phyloP scores from a whole-genome alignment of 2,888 invertebrate genomes.

The Acronicta psi region DNA sequence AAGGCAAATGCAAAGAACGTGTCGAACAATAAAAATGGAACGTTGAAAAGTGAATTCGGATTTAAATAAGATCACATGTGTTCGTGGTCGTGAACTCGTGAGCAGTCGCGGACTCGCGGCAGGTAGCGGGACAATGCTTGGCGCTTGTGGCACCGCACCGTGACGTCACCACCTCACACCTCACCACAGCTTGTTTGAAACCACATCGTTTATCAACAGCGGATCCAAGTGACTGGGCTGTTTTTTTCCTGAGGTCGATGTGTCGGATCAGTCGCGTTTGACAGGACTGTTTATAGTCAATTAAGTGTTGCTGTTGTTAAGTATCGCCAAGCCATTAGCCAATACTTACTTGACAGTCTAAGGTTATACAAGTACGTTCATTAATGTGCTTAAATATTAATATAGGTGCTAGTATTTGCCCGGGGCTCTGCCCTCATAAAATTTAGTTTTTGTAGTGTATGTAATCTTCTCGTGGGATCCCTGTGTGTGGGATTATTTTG shows the following conservation, averaged over 20 bases:
- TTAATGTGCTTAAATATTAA: not conserved
- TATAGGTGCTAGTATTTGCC: too few species aligned
- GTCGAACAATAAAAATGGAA: not conserved
- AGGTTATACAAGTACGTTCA: not conserved
- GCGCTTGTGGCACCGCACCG: too few species aligned
- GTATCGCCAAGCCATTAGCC: too few species aligned
- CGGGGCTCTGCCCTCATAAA: too few species aligned
- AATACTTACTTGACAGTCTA: too few species aligned
- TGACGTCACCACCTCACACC: conserved; percentile 29
- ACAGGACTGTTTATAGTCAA: not conserved
- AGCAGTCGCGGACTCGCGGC: too few species aligned
- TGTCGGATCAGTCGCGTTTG: not conserved
- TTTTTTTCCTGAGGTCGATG: not conserved
- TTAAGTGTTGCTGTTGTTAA: not conserved
- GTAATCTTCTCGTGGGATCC: too few species aligned
- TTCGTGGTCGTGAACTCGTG: not conserved
- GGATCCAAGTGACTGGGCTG: not conserved
- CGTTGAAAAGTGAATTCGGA: conserved; percentile 2
- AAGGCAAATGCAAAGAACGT: too few species aligned
- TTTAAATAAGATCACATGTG: not conserved
- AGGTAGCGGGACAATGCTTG: not conserved
- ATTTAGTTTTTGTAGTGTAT: too few species aligned
- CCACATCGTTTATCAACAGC: not conserved
- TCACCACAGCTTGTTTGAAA: not conserved
- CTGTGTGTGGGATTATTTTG: too few species aligned